A percentile compares a stretch with the other conserved stretches of the same genome.
These are phyloP conservation scores for Prinia subflava DNA, from an alignment of 2,113 vertebrate species.

Conservation along the genomic window DNA sequence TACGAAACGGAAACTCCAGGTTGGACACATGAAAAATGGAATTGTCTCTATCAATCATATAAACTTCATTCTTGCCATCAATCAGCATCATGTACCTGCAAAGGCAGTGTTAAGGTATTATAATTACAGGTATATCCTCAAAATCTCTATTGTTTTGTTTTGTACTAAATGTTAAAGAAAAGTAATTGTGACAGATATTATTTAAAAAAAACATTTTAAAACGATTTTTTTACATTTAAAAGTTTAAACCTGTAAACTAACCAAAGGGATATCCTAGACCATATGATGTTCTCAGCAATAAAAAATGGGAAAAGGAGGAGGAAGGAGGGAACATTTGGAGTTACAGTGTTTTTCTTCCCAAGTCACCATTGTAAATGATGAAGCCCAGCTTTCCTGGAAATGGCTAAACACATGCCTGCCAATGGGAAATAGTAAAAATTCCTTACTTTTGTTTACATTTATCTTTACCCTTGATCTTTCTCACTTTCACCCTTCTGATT, in stretches of 20 bases:
- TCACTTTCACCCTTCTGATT: neutral
- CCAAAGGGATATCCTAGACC: neutral
- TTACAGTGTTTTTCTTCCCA: neutral
- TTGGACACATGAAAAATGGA: conserved; percentile 89
- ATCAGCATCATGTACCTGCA: conserved; percentile 98
- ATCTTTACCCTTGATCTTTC: neutral
- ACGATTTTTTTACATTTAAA: neutral
- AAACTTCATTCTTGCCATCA: conserved; percentile 93
- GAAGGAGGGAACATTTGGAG: neutral
- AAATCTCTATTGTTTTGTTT: neutral
- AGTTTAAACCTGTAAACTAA: neutral
- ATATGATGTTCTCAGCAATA: neutral
- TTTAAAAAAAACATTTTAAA: neutral
- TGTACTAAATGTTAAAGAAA: neutral
- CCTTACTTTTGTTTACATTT: neutral
- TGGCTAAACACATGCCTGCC: neutral
- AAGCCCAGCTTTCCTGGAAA: neutral
- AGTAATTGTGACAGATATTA: neutral
- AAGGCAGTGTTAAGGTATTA: conserved; percentile 12
- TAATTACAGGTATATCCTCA: neutral
- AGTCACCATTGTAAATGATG: accelerated
- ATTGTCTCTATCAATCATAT: conserved; percentile 97
- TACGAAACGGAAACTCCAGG: conserved; percentile 95
- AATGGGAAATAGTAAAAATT: neutral
- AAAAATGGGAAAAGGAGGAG: neutral